Percentiles rank a stretch among this genome's conserved stretches.
phyloP scores from a whole-genome alignment of 2,888 invertebrate genomes.

The Pseudococcus jackbeardsleyi region DNA sequence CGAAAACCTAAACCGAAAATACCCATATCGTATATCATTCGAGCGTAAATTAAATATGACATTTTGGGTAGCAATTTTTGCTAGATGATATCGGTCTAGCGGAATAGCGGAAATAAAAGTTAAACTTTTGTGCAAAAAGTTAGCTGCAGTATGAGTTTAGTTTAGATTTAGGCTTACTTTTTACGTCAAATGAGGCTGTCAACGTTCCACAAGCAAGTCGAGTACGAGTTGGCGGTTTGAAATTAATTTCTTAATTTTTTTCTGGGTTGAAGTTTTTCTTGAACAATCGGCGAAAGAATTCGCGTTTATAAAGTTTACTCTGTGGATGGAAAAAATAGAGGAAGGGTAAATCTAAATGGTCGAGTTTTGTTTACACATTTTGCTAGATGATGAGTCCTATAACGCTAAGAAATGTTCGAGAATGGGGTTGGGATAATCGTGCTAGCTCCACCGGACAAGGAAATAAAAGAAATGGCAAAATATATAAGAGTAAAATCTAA shows the following conservation, averaged over 20 bases:
- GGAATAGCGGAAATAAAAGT: not conserved
- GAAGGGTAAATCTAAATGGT: not conserved
- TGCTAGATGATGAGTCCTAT: not conserved
- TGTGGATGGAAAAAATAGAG: not conserved
- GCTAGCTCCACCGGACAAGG: not conserved
- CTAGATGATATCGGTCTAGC: not conserved
- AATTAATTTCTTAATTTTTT: slow-evolving; percentile 30
- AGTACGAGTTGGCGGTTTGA: not conserved
- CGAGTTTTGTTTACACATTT: slow-evolving; percentile 11
- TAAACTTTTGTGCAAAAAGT: not conserved
- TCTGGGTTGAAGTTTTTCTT: not conserved
- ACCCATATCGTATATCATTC: not conserved
- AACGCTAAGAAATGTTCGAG: too few species aligned
- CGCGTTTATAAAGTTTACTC: too few species aligned
- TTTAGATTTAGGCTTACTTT: not conserved
- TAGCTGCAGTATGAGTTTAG: not conserved
- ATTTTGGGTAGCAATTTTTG: not conserved
- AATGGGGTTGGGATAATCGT: not conserved
- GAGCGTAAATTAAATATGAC: slow-evolving; percentile 12
- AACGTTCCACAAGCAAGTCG: not conserved
- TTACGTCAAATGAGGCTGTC: not conserved
- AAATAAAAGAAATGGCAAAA: not conserved
- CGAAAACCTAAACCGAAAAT: not conserved
- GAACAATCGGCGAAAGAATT: too few species aligned
- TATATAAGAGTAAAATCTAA: slow-evolving; percentile 15